Conservation (phyloP, 2,797 vertebrate species). For the Anniella stebbinsi region DNA sequence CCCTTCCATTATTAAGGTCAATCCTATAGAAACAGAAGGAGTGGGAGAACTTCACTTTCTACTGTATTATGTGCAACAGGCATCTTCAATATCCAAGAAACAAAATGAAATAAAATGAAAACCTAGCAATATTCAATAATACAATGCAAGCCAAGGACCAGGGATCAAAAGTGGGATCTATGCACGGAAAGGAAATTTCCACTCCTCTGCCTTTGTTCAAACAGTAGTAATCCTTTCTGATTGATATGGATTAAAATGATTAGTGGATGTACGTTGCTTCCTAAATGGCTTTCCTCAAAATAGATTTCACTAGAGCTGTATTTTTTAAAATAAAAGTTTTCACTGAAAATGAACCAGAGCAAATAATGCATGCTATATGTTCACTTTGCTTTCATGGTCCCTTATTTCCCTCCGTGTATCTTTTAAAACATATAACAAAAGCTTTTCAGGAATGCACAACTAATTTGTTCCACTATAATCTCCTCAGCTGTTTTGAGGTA, state of each 20-base stretch:
- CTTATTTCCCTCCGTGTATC: neutral
- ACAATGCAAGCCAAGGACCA: neutral
- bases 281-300: constrained; percentile 41
- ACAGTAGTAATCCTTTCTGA: constrained; percentile 56
- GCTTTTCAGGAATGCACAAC: constrained; percentile 48
- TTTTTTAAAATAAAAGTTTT: constrained; percentile 31
- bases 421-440: constrained; percentile 50
- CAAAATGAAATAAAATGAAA: neutral
- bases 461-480: constrained; percentile 67
- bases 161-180: neutral
- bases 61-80: neutral
- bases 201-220: constrained; percentile 7
- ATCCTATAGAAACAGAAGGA: neutral
- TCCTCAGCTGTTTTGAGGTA: constrained; percentile 64
- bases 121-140: neutral
- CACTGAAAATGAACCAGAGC: constrained; percentile 36
- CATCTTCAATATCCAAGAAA: neutral
- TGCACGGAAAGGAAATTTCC: constrained; percentile 40
- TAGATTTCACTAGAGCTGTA: constrained; percentile 42
- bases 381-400: neutral
- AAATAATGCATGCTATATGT: neutral
- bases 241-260: constrained; percentile 56
- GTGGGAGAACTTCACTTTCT: neutral
- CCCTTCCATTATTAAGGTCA: neutral
- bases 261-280: constrained; percentile 57